Percentiles rank a stretch among this genome's conserved stretches.
These are phyloP conservation scores for Zelostemma sp. DNA, from an alignment of 1,140 invertebrate genomes.

Conservation along the genomic window DNA sequence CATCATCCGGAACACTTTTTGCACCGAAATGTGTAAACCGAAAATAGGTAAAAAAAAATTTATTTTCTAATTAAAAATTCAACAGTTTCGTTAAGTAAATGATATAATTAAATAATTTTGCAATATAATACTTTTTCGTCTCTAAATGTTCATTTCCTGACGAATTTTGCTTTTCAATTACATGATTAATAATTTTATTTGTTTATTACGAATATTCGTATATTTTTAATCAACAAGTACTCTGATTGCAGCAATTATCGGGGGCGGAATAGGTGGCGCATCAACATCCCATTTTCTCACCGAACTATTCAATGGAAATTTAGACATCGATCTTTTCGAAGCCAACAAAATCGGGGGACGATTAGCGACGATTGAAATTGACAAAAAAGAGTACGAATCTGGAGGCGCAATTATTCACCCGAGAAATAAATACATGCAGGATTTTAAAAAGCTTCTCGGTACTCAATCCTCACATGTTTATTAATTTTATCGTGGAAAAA, in stretches of 20 bases:
- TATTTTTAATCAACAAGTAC: too few relatives aligned
- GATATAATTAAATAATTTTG: conserved; percentile 4
- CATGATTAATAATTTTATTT: neutral
- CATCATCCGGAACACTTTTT: conserved; percentile 8
- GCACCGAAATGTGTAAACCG: conserved; percentile 25
- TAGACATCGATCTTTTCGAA: conserved; percentile 73
- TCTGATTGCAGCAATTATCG: conserved; percentile 72
- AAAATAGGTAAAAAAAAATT: conserved; percentile 37
- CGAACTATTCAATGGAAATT: conserved; percentile 68
- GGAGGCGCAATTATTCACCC: conserved; percentile 75
- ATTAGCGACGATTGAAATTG: conserved; percentile 69
- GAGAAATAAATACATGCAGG: conserved; percentile 73
- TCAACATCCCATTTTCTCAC: conserved; percentile 73
- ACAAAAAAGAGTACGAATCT: conserved; percentile 71
- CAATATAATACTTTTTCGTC: neutral
- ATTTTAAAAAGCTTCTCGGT: conserved; percentile 73
- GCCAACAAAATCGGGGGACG: conserved; percentile 73
- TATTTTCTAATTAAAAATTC: neutral
- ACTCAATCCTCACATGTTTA: conserved; percentile 10
- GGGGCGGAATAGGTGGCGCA: conserved; percentile 76
- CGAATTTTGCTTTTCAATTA: conserved; percentile 1
- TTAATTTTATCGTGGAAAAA: too few relatives aligned
- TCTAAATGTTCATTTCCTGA: neutral
- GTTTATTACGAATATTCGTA: too few relatives aligned
- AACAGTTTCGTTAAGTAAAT: neutral